phyloP scores from a whole-genome alignment of 2,113 vertebrate genomes.

The Notechis scutatus region DNA sequence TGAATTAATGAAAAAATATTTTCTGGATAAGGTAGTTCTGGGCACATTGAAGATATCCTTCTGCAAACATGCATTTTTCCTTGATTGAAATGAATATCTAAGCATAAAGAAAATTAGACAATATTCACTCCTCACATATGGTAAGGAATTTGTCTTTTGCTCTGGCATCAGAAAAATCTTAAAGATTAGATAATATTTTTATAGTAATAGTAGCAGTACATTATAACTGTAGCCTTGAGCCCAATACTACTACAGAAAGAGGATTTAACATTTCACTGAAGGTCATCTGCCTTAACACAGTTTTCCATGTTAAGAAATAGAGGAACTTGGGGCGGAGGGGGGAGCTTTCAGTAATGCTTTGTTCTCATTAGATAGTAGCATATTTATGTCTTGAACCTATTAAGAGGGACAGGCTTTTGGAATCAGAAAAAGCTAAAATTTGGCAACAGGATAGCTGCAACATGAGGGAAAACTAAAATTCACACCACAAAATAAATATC shows the following conservation, averaged over 20 bases:
- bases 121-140: background rate
- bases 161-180: background rate
- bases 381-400: slow-evolving; percentile 30
- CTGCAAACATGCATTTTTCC: background rate
- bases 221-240: background rate
- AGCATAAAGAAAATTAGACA: background rate
- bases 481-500: slow-evolving; percentile 40
- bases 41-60: background rate
- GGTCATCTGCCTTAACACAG: slow-evolving; percentile 11
- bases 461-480: slow-evolving; percentile 14
- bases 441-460: background rate
- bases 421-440: slow-evolving; percentile 2
- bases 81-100: background rate
- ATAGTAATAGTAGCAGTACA: background rate
- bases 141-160: background rate
- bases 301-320: slow-evolving; percentile 17
- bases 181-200: background rate
- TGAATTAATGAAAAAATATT: background rate
- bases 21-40: background rate
- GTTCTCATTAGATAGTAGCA: slow-evolving; percentile 34
- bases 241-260: slow-evolving; percentile 15
- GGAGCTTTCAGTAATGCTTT: slow-evolving; percentile 43
- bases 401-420: slow-evolving; percentile 42
- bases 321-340: background rate
- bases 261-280: slow-evolving; percentile 34